Conservation (phyloP, 2,888 invertebrate genomes). For the Erebia aethiops region DNA sequence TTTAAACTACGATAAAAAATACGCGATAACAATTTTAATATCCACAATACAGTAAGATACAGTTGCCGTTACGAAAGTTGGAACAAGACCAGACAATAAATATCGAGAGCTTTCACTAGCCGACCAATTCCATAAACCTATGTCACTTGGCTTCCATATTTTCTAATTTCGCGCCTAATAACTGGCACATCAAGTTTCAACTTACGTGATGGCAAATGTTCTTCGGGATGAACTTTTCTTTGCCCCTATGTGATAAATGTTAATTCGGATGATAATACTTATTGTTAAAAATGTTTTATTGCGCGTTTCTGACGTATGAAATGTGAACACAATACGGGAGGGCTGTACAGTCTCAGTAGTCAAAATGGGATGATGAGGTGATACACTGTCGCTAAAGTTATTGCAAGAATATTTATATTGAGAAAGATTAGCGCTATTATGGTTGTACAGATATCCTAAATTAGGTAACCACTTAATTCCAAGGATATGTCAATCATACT, state of each 20-base stretch:
- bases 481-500: too few relatives aligned
- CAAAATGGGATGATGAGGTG: conserved; percentile 35
- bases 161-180: not conserved
- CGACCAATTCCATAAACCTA: not conserved
- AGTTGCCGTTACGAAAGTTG: conserved; percentile 4
- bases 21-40: conserved; percentile 22
- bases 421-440: not conserved
- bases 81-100: not conserved
- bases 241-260: conserved; percentile 8
- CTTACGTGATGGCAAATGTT: conserved; percentile 1
- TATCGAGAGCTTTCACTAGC: not conserved
- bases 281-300: conserved; percentile 16
- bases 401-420: not conserved
- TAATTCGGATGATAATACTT: conserved; percentile 30
- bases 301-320: conserved; percentile 28
- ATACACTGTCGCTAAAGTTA: conserved; percentile 35
- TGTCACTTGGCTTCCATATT: not conserved
- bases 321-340: conserved; percentile 46
- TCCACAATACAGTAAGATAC: conserved; percentile 19
- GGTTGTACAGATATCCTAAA: too few relatives aligned
- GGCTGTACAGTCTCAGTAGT: conserved; percentile 54
- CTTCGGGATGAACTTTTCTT: not conserved
- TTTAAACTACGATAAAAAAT: conserved; percentile 30
- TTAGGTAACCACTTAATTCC: too few relatives aligned
- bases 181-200: not conserved